Evolutionary conservation across 64 coral and sea anemone genomes (phyloP), one percentile per base, ranked within the genome.

Genomic region (Actinia equina): DNA sequence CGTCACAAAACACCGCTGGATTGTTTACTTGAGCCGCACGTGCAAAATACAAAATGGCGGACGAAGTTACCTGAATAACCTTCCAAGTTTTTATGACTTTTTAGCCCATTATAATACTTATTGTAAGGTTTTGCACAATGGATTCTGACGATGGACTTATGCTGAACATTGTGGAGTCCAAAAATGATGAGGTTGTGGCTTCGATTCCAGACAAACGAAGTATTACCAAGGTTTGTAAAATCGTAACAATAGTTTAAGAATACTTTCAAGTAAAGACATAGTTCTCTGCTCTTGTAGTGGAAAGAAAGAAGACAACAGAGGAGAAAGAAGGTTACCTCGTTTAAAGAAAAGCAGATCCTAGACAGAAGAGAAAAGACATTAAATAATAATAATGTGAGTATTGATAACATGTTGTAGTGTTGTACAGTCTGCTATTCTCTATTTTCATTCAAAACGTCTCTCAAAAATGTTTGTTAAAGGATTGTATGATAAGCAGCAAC

Each of bases 221-320:
- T 45, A 26, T 15, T 41, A 63, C 27, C 4, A 85, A 57, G 53
- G 30, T 7, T 65, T 65, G 7, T n/a, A 23, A 17, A 60, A 60
- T 60, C 59, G 9, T 60, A 19, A 60, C 4, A 17, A 60, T 19
- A 60, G 18, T 18, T 60, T 37, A 37, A 37, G 30, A 37, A 37
- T 37, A 1, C 30, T 37, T 37, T 37, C 30, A 37, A 37, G 30
- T 37, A 37, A 37, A 37, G 30, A 37, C 30, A 37, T 37, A 65
- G 5, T 2, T 23, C n/a, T 65, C 19, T 82, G 25, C 53, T 37
- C n/a, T 52, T 82, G 30, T 79, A 91, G 89, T 91, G 89, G 89
- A 91, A 77, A 26, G 89, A 91, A 91, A 79, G 89, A 52, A 91
- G 71, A 19, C 43, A 77, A 42, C 83, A 79, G 56, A 91, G 77